A percentile compares a stretch with the other conserved stretches of the same genome.
Conservation (phyloP, 2,797 vertebrate genomes). For the Rhinichthys osculus region DNA sequence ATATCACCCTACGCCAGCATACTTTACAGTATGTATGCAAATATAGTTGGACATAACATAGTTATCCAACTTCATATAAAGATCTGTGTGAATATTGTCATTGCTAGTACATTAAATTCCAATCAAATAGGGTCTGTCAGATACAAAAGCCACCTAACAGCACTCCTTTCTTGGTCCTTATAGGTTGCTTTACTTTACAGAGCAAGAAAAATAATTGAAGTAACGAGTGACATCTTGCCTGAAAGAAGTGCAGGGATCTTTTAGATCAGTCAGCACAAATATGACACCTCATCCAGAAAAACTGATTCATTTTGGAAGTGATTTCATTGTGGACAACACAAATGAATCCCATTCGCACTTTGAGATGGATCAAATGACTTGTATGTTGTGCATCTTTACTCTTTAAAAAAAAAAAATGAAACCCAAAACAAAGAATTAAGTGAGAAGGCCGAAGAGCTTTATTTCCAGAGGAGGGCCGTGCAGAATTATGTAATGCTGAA, state of each 20-base stretch:
- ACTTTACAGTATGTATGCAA: background rate
- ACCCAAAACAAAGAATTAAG: constrained; percentile 30
- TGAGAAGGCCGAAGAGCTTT: background rate
- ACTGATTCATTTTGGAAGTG: background rate
- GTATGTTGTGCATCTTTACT: constrained; percentile 29
- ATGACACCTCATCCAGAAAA: constrained; percentile 3
- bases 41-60: background rate
- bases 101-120: background rate
- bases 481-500: constrained; percentile 39
- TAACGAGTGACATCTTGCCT: background rate
- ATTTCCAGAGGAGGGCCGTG: background rate
- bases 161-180: background rate
- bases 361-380: constrained; percentile 22
- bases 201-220: background rate
- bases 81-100: background rate
- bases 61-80: background rate
- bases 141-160: background rate
- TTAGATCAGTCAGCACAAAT: background rate
- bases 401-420: constrained; percentile 22
- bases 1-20: background rate
- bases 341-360: constrained; percentile 43
- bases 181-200: background rate
- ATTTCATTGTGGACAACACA: constrained; percentile 19
- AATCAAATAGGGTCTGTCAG: background rate
- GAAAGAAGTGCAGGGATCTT: background rate